Percentiles rank a stretch among this genome's conserved stretches.
Evolutionary conservation across 2,113 vertebrate genomes (phyloP).

Genomic region (Alouatta palliata): DNA sequence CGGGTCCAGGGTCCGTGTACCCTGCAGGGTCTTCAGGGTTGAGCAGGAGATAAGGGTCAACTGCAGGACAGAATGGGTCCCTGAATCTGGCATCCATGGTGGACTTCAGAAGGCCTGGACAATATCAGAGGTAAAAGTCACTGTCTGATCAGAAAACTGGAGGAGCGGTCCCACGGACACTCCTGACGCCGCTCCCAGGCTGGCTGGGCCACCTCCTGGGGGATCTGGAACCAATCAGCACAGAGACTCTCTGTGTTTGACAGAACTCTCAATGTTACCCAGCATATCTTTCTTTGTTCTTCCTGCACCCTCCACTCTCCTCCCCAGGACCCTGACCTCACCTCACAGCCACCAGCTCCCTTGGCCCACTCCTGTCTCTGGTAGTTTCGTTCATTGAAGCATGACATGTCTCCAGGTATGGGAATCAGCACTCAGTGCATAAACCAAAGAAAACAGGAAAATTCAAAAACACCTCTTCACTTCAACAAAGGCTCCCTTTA

Average conservation of each 20-base stretch:
- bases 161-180: neutral
- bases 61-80: neutral
- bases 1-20: accelerated
- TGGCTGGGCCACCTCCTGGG: accelerated
- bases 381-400: neutral
- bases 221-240: neutral
- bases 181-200: neutral
- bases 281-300: neutral
- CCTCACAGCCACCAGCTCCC: accelerated
- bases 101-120: neutral
- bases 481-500: neutral
- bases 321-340: accelerated
- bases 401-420: neutral
- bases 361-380: neutral
- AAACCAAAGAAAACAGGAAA: neutral
- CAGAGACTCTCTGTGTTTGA: neutral
- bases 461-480: conserved; percentile 21
- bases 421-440: neutral
- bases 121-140: neutral
- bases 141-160: neutral
- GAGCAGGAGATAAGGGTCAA: neutral
- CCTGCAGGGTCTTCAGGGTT: neutral
- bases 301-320: neutral
- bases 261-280: too few relatives aligned
- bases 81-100: neutral